Conservation (phyloP, 1,140 invertebrate genomes). For the Drosophila takahashii region DNA sequence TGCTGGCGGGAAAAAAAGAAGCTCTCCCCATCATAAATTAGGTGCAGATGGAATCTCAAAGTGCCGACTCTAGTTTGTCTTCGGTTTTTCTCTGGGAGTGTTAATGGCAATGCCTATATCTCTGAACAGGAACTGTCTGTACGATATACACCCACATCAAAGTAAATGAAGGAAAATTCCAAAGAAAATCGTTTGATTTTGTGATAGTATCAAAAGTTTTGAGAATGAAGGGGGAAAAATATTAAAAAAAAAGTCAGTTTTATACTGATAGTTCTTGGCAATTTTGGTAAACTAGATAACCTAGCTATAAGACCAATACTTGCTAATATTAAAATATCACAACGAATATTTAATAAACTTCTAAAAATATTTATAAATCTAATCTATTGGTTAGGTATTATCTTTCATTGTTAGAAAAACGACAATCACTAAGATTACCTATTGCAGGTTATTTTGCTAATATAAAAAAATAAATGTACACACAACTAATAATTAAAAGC, state of each 20-base stretch:
- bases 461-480: too few relatives aligned
- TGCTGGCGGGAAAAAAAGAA: constrained; percentile 28
- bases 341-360: too few relatives aligned
- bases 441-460: too few relatives aligned
- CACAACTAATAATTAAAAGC: not conserved
- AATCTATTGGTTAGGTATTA: too few relatives aligned
- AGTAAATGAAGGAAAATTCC: constrained; percentile 16
- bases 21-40: constrained; percentile 71
- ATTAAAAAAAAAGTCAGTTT: too few relatives aligned
- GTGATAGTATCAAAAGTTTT: not conserved
- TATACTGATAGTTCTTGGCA: too few relatives aligned
- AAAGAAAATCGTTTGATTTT: not conserved
- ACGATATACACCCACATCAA: constrained; percentile 1
- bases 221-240: not conserved
- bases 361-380: too few relatives aligned
- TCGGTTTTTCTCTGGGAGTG: constrained; percentile 35
- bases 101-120: constrained; percentile 47
- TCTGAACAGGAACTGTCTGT: constrained; percentile 27
- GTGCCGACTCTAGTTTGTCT: constrained; percentile 50
- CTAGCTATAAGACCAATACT: too few relatives aligned
- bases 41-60: constrained; percentile 78
- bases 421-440: too few relatives aligned
- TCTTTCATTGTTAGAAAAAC: too few relatives aligned
- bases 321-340: too few relatives aligned
- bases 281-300: too few relatives aligned